Conservation (phyloP, 1,140 invertebrate species). For the Zaprionus kolodkinae region DNA sequence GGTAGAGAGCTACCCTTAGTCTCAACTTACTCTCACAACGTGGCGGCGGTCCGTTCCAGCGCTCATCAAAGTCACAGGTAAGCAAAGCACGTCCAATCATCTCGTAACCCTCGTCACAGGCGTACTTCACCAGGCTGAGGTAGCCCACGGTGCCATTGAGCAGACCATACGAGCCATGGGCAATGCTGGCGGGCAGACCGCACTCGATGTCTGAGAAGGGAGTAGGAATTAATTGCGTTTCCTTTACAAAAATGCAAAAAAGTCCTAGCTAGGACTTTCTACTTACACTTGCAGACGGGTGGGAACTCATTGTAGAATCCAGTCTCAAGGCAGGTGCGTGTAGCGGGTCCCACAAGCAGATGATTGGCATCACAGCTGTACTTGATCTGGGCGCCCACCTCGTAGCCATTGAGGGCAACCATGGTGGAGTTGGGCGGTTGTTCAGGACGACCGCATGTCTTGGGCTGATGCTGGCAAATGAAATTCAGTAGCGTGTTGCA, state of each 20-base stretch:
- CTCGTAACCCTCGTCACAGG: conserved; percentile 92
- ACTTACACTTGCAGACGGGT: conserved; percentile 95
- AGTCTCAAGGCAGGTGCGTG: conserved; percentile 93
- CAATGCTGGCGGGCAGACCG: conserved; percentile 93
- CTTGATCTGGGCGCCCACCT: conserved; percentile 94
- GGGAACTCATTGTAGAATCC: conserved; percentile 97
- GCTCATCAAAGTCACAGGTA: conserved; percentile 95
- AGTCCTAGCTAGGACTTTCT: not conserved
- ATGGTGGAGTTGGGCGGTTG: conserved; percentile 97
- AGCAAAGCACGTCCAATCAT: conserved; percentile 92
- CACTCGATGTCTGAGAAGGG: conserved; percentile 91
- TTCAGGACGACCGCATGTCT: conserved; percentile 94
- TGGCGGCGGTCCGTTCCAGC: conserved; percentile 97
- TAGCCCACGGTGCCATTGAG: conserved; percentile 94
- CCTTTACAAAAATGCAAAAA: not conserved
- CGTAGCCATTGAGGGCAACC: conserved; percentile 88
- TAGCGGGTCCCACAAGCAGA: conserved; percentile 92
- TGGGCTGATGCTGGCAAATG: conserved; percentile 97
- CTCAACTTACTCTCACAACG: conserved; percentile 90
- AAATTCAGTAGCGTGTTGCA: conserved; percentile 94
- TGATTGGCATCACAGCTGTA: conserved; percentile 95
- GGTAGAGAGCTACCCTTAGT: not conserved
- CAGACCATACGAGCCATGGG: conserved; percentile 91
- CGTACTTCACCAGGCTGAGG: conserved; percentile 93
- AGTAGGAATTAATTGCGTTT: not conserved